Evolutionary conservation across 2,113 vertebrate species (phyloP).

Genomic region (Octodon degus): DNA sequence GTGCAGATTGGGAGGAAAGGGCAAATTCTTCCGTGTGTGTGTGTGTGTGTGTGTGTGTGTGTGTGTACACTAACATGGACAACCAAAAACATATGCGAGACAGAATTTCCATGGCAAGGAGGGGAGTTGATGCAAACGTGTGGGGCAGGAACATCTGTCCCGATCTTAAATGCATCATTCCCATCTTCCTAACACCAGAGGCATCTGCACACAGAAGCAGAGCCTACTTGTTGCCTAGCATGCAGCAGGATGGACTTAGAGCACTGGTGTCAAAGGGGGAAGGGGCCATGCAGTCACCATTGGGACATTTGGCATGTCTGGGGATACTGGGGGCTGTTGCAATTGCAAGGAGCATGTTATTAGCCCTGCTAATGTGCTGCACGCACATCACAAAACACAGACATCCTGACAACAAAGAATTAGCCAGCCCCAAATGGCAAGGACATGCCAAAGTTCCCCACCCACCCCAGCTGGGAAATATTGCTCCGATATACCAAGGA

Average conservation of each 20-base stretch:
- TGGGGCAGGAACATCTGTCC: neutral
- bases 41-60: neutral
- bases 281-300: too few species aligned
- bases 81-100: constrained; percentile 61
- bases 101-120: constrained; percentile 18
- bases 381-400: neutral
- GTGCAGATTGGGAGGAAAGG: neutral
- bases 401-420: neutral
- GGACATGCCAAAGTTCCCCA: neutral
- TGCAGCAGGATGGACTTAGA: neutral
- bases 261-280: neutral
- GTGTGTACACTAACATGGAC: neutral
- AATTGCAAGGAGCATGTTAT: neutral
- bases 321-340: neutral
- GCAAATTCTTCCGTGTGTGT: neutral
- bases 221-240: neutral
- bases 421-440: fast-evolving
- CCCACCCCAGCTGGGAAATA: neutral
- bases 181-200: neutral
- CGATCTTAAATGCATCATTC: fast-evolving
- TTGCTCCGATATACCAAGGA: neutral
- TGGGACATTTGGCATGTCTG: neutral
- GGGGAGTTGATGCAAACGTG: neutral
- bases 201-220: neutral
- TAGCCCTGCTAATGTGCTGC: neutral